Evolutionary conservation across 2,888 invertebrate genomes (phyloP), one percentile per base, ranked within the genome.

Genomic region (Meiosimyza platycephala): DNA sequence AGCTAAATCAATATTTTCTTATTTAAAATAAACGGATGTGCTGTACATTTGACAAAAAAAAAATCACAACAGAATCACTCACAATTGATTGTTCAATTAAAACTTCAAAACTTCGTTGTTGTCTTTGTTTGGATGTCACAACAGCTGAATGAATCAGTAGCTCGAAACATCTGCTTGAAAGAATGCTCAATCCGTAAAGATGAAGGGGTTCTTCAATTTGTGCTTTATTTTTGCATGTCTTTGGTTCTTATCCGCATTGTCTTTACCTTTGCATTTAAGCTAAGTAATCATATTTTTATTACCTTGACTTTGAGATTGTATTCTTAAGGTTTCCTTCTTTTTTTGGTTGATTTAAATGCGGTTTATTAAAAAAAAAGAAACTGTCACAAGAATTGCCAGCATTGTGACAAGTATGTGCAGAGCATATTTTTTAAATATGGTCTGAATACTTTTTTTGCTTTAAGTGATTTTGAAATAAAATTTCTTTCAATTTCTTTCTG

Each of bases 231-330:
- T 67, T 7, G 16, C 28, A 18, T 50, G 28, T 13, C 18, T 55
- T 47, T 69, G 9, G 50, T n/a, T 22, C n/a, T 68, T 22, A 50
- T 52, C 33, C 52, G 33, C 64, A 48, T 33, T 64, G 28, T 18
- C 57, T 22, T 76, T 72, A 57, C 81, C 28, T 83, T 83, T 83
- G 81, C 84, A 83, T 83, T 83, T 82, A 81, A 79, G 79, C 79
- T 77, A 75, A 79, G 80, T 82, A 81, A 83, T 84, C 83, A 83
- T 84, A 83, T 83, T 83, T 83, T 83, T 83, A 82, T 80, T 79
- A 79, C 65, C 50, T 52, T 47, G 51, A n/a, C 22, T 22, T 12
- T 15, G 15, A n/a, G 9, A 3, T 22, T 18, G 52, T 40, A 18
- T 52, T 28, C 9, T 40, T 40, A 40, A 40, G 59, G 18, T 68